A percentile compares a stretch with the other conserved stretches of the same genome.
These are phyloP conservation scores for Clepsis dumicolana DNA, from an alignment of 2,888 invertebrate species.

Conservation along the genomic window DNA sequence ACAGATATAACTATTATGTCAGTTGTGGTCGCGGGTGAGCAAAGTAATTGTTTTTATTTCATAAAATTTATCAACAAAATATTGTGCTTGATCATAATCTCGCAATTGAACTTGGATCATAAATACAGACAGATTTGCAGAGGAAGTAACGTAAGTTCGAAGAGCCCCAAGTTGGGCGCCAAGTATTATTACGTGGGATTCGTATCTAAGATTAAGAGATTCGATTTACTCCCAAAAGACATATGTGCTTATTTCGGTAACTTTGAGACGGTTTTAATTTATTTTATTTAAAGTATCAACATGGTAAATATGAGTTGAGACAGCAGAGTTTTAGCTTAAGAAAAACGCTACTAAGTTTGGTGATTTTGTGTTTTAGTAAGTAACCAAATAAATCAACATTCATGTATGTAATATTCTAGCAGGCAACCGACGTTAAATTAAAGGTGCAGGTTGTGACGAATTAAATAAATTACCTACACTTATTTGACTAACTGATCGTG, in stretches of 20 bases:
- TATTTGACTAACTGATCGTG: too few species aligned
- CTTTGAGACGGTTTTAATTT: constrained; percentile 8
- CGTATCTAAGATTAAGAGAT: constrained; percentile 50
- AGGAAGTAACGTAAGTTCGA: neutral
- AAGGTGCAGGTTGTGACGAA: too few species aligned
- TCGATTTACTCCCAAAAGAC: constrained; percentile 54
- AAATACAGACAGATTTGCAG: constrained; percentile 16
- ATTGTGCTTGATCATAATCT: neutral
- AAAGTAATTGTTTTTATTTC: too few species aligned
- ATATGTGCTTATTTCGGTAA: constrained; percentile 39
- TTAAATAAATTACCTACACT: too few species aligned
- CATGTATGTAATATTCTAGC: too few species aligned
- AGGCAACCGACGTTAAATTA: too few species aligned
- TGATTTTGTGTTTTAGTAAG: too few species aligned
- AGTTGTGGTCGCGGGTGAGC: too few species aligned
- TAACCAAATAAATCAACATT: too few species aligned
- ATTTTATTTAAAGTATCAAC: neutral
- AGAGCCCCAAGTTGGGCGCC: constrained; percentile 45
- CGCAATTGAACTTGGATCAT: neutral
- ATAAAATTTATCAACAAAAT: too few species aligned
- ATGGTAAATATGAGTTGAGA: neutral
- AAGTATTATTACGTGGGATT: constrained; percentile 42
- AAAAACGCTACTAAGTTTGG: too few species aligned
- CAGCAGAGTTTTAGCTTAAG: neutral
- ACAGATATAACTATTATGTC: too few species aligned